Evolutionary conservation across 2,888 invertebrate species (phyloP), one percentile per base, ranked within the genome.

Genomic region (Cepaea hortensis): DNA sequence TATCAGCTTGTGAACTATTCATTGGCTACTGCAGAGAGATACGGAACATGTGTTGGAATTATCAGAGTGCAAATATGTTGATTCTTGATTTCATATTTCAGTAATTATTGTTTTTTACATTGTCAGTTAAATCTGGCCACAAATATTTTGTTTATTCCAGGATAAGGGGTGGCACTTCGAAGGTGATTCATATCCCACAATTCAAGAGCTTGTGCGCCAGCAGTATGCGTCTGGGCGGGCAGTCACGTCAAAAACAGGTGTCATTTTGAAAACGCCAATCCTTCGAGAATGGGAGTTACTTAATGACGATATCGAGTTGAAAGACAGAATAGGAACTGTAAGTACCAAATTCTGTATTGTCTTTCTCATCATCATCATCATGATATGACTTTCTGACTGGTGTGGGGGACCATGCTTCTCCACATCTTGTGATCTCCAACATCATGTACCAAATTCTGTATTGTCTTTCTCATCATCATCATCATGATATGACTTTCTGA

Each of bases 281-380:
- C 96, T 97, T 11, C 95, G 98, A 50, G 98, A 98, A 95, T 99
- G 98, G 98, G 98, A 99, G 93, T 96, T 99, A 1, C 98, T 98
- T 94, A 98, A 99, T 94, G 98, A 98, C 94, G 98, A 98, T 94
- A 98, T 99, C 83, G 96, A 97, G 88, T 95, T 98, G 62, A 95
- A 97, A 85, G 98, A 98, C 91, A 98, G 98, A 95, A 98, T 99
- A 93, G 99, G 98, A 94, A 96, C 97, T 95, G 98, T 98, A 95
- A 96, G 96, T 95, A 48, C 70, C 35, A 0, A 9, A 15, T 80
- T 15, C 50, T 76, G 50, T 20, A 1, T 3, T 75, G 13, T 68
- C 72, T 73, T 35, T n/a, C 35, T 13, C 35, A 4, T 73, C 73
- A 35, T 35, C 35, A 35, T 35, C 35, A 35, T 35, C 35, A 35